Evolutionary conservation across 2,113 vertebrate genomes (phyloP).

Genomic region (Epinephelus lanceolatus): DNA sequence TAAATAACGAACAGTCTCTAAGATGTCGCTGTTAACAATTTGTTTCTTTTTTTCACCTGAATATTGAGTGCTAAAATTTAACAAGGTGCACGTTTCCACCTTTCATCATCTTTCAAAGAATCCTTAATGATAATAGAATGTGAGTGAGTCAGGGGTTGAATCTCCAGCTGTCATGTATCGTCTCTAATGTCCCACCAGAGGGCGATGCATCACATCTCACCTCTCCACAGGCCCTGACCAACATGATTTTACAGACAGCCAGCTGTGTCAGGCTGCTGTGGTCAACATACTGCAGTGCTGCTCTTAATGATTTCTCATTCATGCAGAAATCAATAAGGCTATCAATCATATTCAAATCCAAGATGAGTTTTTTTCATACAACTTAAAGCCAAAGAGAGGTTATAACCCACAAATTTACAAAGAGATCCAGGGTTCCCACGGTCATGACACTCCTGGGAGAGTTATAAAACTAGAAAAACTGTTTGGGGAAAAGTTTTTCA

Average conservation of each 20-base stretch:
- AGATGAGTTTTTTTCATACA: neutral
- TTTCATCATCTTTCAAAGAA: neutral
- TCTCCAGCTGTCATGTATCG: neutral
- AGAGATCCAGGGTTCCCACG: neutral
- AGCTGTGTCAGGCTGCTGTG: neutral
- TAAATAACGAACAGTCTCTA: no score
- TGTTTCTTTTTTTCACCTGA: neutral
- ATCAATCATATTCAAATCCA: conserved; percentile 3
- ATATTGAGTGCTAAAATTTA: neutral
- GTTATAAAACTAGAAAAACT: no score
- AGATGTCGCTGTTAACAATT: neutral
- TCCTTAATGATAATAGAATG: conserved; percentile 8
- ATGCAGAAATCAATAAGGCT: neutral
- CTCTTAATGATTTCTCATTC: neutral
- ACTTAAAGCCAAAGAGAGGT: neutral
- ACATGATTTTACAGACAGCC: conserved; percentile 12
- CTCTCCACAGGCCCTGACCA: neutral
- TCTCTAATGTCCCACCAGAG: conserved; percentile 54
- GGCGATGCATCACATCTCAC: conserved; percentile 34
- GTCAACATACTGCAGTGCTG: neutral
- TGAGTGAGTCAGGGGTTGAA: neutral
- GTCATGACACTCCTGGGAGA: no score
- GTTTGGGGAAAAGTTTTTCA: no score
- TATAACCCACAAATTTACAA: neutral
- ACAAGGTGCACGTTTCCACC: neutral